These are phyloP conservation scores for Leptothorax acervorum DNA, from an alignment of 2,888 invertebrate genomes.

Conservation along the genomic window DNA sequence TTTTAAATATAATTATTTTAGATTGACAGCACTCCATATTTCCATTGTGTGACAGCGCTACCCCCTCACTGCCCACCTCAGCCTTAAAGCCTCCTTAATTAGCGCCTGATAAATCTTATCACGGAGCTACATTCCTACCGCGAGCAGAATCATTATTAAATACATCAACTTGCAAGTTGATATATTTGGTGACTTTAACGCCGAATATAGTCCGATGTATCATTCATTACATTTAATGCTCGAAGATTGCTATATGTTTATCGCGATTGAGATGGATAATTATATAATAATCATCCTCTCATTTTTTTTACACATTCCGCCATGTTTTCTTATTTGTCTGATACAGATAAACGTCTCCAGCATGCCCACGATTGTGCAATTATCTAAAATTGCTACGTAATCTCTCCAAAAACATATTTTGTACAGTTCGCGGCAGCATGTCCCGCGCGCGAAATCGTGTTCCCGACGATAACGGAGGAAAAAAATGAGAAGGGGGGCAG, in stretches of 20 bases:
- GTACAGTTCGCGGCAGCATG: background rate
- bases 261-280: constrained; percentile 1
- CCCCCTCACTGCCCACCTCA: too few species aligned
- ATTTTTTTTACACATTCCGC: constrained; percentile 12
- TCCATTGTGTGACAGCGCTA: too few species aligned
- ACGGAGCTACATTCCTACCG: background rate
- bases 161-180: background rate
- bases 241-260: background rate
- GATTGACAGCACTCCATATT: too few species aligned
- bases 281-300: constrained; percentile 19
- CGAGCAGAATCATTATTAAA: background rate
- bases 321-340: constrained; percentile 17
- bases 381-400: constrained; percentile 49
- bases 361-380: constrained; percentile 17
- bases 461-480: constrained; percentile 2
- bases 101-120: constrained; percentile 12
- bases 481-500: background rate
- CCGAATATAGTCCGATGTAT: background rate
- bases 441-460: constrained; percentile 19
- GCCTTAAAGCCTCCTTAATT: background rate
- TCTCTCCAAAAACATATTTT: constrained; percentile 31
- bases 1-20: too few species aligned
- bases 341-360: constrained; percentile 20
- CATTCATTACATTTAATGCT: constrained; percentile 3
- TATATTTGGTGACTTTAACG: background rate